phyloP scores from a whole-genome alignment of 2,888 invertebrate genomes.

The Cecidostiba fungosa region DNA sequence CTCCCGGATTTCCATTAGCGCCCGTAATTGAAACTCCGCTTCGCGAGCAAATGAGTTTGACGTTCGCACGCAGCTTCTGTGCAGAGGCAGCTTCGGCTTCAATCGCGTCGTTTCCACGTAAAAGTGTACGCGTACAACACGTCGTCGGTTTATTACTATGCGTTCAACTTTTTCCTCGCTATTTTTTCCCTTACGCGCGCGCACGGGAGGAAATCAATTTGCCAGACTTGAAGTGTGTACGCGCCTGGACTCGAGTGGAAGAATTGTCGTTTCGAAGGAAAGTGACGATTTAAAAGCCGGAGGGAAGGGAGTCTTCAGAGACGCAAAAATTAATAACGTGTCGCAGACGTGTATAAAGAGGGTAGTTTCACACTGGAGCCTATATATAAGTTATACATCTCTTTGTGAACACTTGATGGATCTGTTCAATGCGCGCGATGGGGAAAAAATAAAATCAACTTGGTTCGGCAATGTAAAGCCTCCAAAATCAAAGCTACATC shows the following conservation, averaged over 20 bases:
- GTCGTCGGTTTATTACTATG: background rate
- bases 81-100: conserved; percentile 24
- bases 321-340: conserved; percentile 50
- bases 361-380: background rate
- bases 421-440: background rate
- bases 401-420: no score
- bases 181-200: background rate
- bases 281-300: conserved; percentile 57
- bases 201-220: conserved; percentile 51
- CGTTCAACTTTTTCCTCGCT: background rate
- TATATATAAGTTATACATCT: background rate
- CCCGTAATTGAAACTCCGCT: conserved; percentile 64
- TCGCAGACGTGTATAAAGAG: background rate
- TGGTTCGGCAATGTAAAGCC: background rate
- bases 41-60: conserved; percentile 64
- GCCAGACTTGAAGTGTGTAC: background rate
- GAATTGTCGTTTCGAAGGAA: conserved; percentile 35
- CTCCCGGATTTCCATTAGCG: conserved; percentile 64
- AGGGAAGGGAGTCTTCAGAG: background rate
- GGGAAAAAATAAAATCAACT: background rate
- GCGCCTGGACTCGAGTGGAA: background rate
- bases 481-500: conserved; percentile 4
- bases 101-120: conserved; percentile 30
- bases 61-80: conserved; percentile 30
- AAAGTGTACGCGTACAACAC: no score